Evolutionary conservation across 2,113 vertebrate species (phyloP), one percentile per base, ranked within the genome.

Genomic region (Camelus dromedarius): DNA sequence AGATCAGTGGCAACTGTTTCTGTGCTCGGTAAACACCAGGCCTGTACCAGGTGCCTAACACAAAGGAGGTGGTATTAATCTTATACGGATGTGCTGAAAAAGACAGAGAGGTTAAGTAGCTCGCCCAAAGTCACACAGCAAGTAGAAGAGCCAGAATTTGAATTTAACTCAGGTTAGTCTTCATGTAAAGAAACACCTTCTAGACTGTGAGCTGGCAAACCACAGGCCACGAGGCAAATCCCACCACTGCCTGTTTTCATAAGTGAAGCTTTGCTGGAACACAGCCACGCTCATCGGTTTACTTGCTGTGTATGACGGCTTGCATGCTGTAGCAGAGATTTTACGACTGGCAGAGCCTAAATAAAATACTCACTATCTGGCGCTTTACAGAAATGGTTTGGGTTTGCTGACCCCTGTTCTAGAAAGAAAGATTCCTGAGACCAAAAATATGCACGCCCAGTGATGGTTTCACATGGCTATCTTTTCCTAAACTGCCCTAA

Each of bases 291-390:
- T 66, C 48, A 32, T 18, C 24, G 0, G 0, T 28, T 60, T 30
- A n/a, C 2, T 54, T 52, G 54, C 32, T n/a, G 26, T n/a, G 38
- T 15, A 8, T 0, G 0, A 54, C 12, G 64, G n/a, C n/a, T 54
- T 52, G 60, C 54, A 50, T 30, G 30, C 12, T 35, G 8, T 4
- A 54, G 46, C 13, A 80, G 24, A 69, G 30, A 48, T 20, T n/a
- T 48, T 73, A 58, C 0, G 20, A 22, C 26, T 32, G 8, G 16
- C 60, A 69, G 58, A 79, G 46, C 15, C 26, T 46, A 69, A 50
- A 20, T 46, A 69, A 50, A 20, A 56, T 50, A 67, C 38, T 79
- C 48, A 73, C 15, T 58, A 5, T n/a, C 1, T 18, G 66, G 6
- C 13, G 48, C 38, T 93, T 82, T 32, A 91, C 1, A 76, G 46